Base-by-base conservation (phyloP, 2,888 invertebrate species). In the Caenorhabditis plicata region DNA sequence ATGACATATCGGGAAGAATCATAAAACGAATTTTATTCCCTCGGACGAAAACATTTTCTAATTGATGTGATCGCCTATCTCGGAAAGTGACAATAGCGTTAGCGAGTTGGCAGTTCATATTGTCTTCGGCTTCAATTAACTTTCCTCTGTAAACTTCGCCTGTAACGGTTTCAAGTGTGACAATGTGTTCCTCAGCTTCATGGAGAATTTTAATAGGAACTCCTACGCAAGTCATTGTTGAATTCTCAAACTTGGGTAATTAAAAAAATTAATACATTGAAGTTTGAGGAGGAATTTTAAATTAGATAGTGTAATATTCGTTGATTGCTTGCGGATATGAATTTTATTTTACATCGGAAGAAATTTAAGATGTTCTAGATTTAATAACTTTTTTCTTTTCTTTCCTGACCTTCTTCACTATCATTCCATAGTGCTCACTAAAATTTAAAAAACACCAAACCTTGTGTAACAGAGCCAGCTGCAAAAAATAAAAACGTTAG, bases 171-270 rank as follows among this genome's bases (percentile, higher is more conserved):
- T 98, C 98, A 80, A 93, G 90, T 67, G 98, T 96, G 73, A 99
- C 89, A 81, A 92, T 90, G 83, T 99, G 98, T 22, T 98, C 98
- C 84, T 99, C 98, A 3, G 98, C 98, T 86, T 98, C 98, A 81
- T 99, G 98, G 68, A 98, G 87, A 75, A 99, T 93, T 87, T 98
- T 98, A 84, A 98, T 96, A 73, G 98, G 98, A 26, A 99, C 95
- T 68, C 98, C 98, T 81, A 99, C 95, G 68, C 95, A 95, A 93
- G 96, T 96, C 78, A 78, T 78, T 25, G 50, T 56, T 19, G 3
- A 54, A 44, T 5, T 35, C 35, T 35, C 19, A 17, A 35, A 35
- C n/a, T n/a, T n/a, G n/a, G n/a, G n/a, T n/a, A n/a, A n/a, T n/a
- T n/a, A n/a, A n/a, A n/a, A n/a, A n/a, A n/a, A n/a, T n/a, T n/a